These are phyloP conservation scores for Sminthurides aquaticus DNA, from an alignment of 2,888 invertebrate species.

Conservation along the genomic window DNA sequence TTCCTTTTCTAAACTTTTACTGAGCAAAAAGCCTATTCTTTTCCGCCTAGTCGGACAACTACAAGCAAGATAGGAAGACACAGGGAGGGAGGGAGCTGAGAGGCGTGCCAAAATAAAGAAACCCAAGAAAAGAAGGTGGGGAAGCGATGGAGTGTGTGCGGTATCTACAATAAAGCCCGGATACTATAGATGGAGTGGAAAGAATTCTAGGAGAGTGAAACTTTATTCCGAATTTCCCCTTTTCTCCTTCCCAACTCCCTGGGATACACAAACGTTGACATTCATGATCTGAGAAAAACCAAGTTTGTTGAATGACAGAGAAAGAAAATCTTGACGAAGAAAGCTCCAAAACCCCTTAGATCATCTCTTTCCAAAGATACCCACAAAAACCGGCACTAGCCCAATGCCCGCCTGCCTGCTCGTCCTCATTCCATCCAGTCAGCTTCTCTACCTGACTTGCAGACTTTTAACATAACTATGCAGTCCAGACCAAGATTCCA, in stretches of 20 bases:
- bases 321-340: slow-evolving; percentile 24
- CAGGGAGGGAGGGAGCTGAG: slow-evolving; percentile 13
- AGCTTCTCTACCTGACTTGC: too few species aligned
- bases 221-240: too few species aligned
- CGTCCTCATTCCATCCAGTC: too few species aligned
- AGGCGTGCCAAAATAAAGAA: slow-evolving; percentile 28
- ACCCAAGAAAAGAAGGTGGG: slow-evolving; percentile 1
- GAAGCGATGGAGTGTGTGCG: slow-evolving; percentile 7
- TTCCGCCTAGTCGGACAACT: slow-evolving; percentile 12
- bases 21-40: slow-evolving; percentile 18
- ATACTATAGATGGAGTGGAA: too few species aligned
- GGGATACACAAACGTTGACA: slow-evolving; percentile 36
- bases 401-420: too few species aligned
- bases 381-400: too few species aligned
- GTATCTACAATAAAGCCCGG: slow-evolving; percentile 23
- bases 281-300: slow-evolving; percentile 39
- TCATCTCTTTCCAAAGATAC: slow-evolving; percentile 16
- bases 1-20: too few species aligned
- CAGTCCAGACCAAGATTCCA: too few species aligned
- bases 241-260: slow-evolving; percentile 16
- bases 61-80: background rate
- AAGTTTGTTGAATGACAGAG: slow-evolving; percentile 26
- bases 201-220: too few species aligned
- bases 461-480: too few species aligned
- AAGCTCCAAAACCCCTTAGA: slow-evolving; percentile 20